Evolutionary conservation across 2,888 invertebrate genomes (phyloP), one percentile per base, ranked within the genome.

Genomic region (Meteorus cinctellus): DNA sequence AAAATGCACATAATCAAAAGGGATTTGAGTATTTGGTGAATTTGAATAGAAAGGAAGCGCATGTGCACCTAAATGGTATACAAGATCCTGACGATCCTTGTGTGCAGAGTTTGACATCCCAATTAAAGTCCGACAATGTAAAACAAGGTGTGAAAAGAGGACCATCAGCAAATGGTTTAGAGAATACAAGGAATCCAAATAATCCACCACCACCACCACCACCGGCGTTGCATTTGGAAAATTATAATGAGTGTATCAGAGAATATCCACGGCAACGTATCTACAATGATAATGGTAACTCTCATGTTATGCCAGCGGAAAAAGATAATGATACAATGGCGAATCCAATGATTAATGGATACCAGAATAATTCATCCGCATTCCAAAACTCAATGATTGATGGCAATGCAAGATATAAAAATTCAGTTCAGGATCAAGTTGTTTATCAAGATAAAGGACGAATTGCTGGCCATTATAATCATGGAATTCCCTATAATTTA

Each of bases 111-210:
- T 65, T 55, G 66, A 67, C 59, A 12, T 60, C 60, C 59, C 55
- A 59, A 45, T 14, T 16, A n/a, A 74, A 59, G 1, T 55, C 76
- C 12, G 65, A 41, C 1, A 48, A 67, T 8, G 8, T 62, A 63
- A 16, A 41, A 55, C 71, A 77, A 62, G 75, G 60, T 31, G 5
- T 59, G 6, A 36, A 14, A 24, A 83, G 80, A 62, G 70, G 10
- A 16, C n/a, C 79, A 1, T 79, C 83, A 3, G 78, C 84, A 0
- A 88, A 88, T 51, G 88, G 87, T 10, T 72, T 88, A 16, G 86
- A 84, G 63, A 88, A 88, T 72, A 55, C 14, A 0, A 82, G 86
- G 19, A 83, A 83, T 76, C 72, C 81, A 0, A 77, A 85, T 67
- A 86, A 86, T 80, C 84, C 84, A 14, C 27, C 65, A 4, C 55